Evolutionary conservation across 64 coral and sea anemone genomes (phyloP), one percentile per base, ranked within the genome.

Genomic region (Cladopsammia gracilis): DNA sequence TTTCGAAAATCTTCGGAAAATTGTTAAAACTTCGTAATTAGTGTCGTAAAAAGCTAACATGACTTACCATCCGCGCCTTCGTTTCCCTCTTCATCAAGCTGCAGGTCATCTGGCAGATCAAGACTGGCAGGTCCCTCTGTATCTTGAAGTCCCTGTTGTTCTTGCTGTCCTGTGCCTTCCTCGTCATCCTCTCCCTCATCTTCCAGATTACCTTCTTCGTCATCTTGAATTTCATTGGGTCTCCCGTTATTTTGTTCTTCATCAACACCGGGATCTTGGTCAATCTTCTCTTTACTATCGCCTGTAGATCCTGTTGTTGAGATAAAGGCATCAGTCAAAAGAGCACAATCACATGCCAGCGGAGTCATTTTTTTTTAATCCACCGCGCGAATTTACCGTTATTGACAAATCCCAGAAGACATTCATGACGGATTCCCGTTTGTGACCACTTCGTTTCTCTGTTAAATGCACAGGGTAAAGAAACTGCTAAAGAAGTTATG

Each of bases 211-310:
- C 95, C 95, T 18, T 75, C 64, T 42, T 97, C 92, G 62, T 94
- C 82, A 7, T 88, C 68, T 5, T 94, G 65, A 25, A 50, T 69
- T 44, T 91, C 80, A 54, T 94, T 79, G 8, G 80, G 81, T 51
- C 80, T 46, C 12, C 92, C 89, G 65, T 96, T 52, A 6, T 64
- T 83, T 57, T 87, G 64, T 15, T 97, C 95, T 62, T 93, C 92
- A 13, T 97, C 78, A 50, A 23, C 88, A 53, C 64, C 58, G 46
- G 77, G 65, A 10, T 78, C 64, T 25, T 58, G 42, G 9, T 86
- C 66, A 22, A 78, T 45, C 76, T 96, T 70, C 4, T 97, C 88
- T 72, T 90, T 97, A 71, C 95, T 97, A 48, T 97, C 86, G 72
- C 94, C 95, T 61, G 77, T 70, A 79, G 95, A 65, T 26, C 86